Evolutionary conservation across 2,797 vertebrate genomes (phyloP).

Genomic region (Borostomias antarcticus): DNA sequence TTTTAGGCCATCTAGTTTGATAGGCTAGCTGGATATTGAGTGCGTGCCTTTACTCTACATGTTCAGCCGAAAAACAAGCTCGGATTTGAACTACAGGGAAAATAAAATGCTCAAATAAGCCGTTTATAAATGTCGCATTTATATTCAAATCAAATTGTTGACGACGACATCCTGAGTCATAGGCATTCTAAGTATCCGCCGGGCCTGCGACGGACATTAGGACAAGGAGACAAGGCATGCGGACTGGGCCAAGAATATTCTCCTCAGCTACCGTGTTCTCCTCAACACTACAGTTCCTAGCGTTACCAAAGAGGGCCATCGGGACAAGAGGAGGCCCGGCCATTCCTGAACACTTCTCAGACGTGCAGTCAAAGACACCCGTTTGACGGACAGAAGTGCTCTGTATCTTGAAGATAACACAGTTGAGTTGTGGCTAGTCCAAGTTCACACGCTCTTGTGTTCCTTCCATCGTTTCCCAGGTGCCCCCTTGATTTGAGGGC

Average conservation of each 20-base stretch:
- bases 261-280: too few species aligned
- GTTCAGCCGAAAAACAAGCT: too few species aligned
- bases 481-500: slow-evolving; percentile 44
- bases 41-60: too few species aligned
- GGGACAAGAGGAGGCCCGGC: not conserved
- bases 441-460: not conserved
- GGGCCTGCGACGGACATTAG: too few species aligned
- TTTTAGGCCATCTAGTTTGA: not conserved
- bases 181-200: too few species aligned
- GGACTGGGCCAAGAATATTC: not conserved
- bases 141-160: not conserved
- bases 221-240: not conserved
- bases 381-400: not conserved
- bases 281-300: not conserved
- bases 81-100: too few species aligned
- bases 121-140: not conserved
- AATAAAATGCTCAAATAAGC: too few species aligned
- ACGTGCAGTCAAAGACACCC: not conserved
- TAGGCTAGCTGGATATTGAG: not conserved
- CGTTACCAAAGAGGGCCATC: not conserved
- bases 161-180: not conserved
- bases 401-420: not conserved
- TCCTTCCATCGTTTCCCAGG: slow-evolving; percentile 28
- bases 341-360: not conserved
- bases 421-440: not conserved